Evolutionary conservation across 92 coral and sea anemone species (phyloP), one percentile per base, ranked within the genome.

Genomic region (Siderastrea radians): DNA sequence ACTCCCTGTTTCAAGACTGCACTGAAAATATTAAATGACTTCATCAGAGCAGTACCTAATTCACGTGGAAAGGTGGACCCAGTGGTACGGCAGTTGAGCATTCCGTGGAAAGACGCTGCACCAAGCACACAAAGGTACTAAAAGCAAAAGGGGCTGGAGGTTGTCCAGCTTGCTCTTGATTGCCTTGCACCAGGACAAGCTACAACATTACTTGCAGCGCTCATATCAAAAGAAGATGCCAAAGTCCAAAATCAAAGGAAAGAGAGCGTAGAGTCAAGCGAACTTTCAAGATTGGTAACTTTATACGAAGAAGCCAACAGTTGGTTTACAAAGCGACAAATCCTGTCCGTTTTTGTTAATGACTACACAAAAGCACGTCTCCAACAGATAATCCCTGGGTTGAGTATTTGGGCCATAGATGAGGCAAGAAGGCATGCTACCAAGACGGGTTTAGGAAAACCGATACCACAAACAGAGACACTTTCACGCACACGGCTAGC

Each of bases 331-430:
- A 70, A 71, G 69, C 14, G 79, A 45, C 86, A 82, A 47, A 82
- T 82, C 48, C 53, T 82, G 61, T 82, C 86, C 43, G 64, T 86
- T 49, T 86, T 86, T 78, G 90, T 69, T 6, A 78, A 78, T 55
- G 84, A 86, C 48, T 66, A 77, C 66, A 16, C 76, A 59, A 86
- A 86, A 57, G 65, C 90, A 71, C 52, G n/a, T 6, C 77, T 86
- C 68, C 82, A 71, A 14, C 44, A 54, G 17, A n/a, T 85, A 38
- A 78, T 85, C 50, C 89, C 89, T 46, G 89, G 89, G 10, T 26
- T 85, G 49, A 63, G 75, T 48, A 77, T 50, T 17, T 85, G 89
- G 89, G 75, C 75, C 7, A 76, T 85, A 76, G 89, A 85, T n/a
- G 89, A 85, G 62, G 89, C 76, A 55, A 52, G 84, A 7, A 77